Base-by-base conservation (phyloP, 2,797 vertebrate genomes). In the Diceros bicornis region DNA sequence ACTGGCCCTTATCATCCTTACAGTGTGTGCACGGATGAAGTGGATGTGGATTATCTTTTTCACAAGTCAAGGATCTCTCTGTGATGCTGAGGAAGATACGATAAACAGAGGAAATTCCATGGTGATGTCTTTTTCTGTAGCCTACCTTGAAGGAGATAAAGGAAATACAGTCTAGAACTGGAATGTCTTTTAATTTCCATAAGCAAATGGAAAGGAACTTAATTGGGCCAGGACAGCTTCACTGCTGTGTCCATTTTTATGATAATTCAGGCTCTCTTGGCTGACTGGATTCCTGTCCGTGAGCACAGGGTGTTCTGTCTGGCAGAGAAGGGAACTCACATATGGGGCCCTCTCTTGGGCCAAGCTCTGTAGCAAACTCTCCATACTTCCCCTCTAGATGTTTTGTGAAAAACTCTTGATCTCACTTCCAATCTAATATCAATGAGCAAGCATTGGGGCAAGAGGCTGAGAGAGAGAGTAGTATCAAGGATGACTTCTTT, bases 71-170 rank as follows among this genome's bases (percentile, higher is more conserved):
- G 61, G n/a, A 17, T 52, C 14, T 6, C 23, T 71, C 61, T 89
- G 69, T 44, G 47, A 64, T 68, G 34, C 52, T 6, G 14, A 57
- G 20, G 52, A 69, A 55, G 66, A 34, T 21, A 9, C 4, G 44
- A 37, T n/a, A 66, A 69, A 72, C n/a, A 47, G 64, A 85, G 72
- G 79, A 64, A 95, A 88, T 25, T 77, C 75, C 13, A 13, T 34
- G 18, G 32, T 2, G 61, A 32, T 34, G 10, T 61, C 11, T 41
- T 89, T 66, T 9, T 55, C 69, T 78, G 14, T 34, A 61, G 68
- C 34, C 17, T 32, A n/a, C 57, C 57, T 50, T 50, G 52, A 69
- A 10, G 20, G 16, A 78, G 50, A 2, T n/a, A 47, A 72, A 90
- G 57, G 37, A 50, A 88, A 27, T 90, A 27, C 1, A 11, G 52